Evolutionary conservation across 2,797 vertebrate genomes (phyloP).

Genomic region (Bucorvus abyssinicus): DNA sequence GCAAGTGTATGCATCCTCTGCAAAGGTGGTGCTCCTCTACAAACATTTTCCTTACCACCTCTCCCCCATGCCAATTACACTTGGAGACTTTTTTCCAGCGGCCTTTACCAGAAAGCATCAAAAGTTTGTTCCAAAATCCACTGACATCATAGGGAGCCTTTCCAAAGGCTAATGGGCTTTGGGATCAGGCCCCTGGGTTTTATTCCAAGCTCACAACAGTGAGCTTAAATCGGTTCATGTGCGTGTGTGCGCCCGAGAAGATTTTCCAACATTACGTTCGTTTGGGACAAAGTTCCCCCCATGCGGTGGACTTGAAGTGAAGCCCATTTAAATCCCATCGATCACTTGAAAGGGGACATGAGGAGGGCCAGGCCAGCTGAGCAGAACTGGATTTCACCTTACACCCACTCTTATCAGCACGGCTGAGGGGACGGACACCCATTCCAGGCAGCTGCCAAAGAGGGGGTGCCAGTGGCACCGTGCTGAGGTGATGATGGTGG

Average conservation of each 20-base stretch:
- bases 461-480: background rate
- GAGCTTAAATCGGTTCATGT: background rate
- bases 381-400: background rate
- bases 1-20: background rate
- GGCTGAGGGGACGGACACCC: background rate
- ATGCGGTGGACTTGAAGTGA: background rate
- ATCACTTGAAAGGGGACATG: background rate
- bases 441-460: background rate
- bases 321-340: constrained; percentile 5
- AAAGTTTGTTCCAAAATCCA: constrained; percentile 37
- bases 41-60: background rate
- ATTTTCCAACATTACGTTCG: background rate
- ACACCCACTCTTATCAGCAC: background rate
- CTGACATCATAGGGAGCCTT: constrained; percentile 62
- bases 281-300: background rate
- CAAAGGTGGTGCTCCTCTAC: background rate
- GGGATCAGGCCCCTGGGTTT: constrained; percentile 26
- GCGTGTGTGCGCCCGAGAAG: background rate
- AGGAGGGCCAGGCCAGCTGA: background rate
- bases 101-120: constrained; percentile 30
- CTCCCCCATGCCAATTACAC: background rate
- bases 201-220: constrained; percentile 19
- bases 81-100: constrained; percentile 42
- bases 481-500: background rate
- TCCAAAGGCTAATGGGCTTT: constrained; percentile 66